Percentiles rank a stretch among this genome's conserved stretches.
These are phyloP conservation scores for Hyphantria cunea DNA, from an alignment of 1,140 invertebrate genomes.

Conservation along the genomic window DNA sequence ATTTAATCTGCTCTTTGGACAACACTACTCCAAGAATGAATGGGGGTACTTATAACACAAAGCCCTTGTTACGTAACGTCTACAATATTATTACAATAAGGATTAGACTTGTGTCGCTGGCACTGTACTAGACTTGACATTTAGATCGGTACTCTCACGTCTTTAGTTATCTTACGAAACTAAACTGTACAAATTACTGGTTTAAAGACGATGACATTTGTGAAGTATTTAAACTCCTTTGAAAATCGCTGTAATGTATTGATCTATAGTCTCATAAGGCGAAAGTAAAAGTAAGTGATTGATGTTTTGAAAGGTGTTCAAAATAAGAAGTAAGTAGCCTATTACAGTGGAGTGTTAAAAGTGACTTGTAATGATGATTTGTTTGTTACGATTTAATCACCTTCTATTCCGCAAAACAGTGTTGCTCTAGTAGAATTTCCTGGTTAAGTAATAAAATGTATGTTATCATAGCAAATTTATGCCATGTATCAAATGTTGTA, in stretches of 20 bases:
- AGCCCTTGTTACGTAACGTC: constrained; percentile 52
- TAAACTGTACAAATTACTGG: constrained; percentile 16
- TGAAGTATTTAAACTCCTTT: neutral
- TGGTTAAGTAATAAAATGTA: no score
- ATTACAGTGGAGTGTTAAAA: no score
- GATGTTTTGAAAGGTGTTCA: no score
- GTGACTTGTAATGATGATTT: no score
- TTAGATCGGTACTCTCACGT: constrained; percentile 23
- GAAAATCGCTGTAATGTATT: neutral
- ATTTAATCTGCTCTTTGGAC: constrained; percentile 4
- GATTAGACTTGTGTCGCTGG: constrained; percentile 34
- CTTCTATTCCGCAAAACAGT: no score
- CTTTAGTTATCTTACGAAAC: constrained; percentile 5
- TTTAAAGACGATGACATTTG: constrained; percentile 2
- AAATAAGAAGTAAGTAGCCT: no score
- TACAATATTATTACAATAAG: constrained; percentile 46
- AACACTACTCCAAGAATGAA: constrained; percentile 42
- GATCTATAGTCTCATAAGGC: no score
- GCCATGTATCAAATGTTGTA: no score
- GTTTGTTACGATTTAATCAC: no score
- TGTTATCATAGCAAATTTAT: no score
- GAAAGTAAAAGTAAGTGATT: no score
- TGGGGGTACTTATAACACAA: constrained; percentile 47
- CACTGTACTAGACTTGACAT: constrained; percentile 21
- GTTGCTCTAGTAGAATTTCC: no score